These are phyloP conservation scores for Zaprionus ghesquierei DNA, from an alignment of 1,140 invertebrate species.

Conservation along the genomic window DNA sequence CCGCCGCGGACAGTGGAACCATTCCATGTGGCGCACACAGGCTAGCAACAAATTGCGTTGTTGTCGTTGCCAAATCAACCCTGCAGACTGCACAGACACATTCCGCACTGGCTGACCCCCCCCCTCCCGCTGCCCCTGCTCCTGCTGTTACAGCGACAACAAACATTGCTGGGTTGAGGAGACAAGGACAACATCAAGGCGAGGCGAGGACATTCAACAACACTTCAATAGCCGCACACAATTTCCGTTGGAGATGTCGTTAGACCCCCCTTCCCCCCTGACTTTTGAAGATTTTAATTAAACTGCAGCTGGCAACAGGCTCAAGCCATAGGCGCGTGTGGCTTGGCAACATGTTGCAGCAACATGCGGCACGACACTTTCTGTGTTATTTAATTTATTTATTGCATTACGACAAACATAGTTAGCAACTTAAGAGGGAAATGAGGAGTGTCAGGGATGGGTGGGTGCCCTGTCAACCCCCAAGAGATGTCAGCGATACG, in stretches of 20 bases:
- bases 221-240: constrained; percentile 75
- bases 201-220: constrained; percentile 30
- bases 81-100: constrained; percentile 53
- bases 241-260: constrained; percentile 59
- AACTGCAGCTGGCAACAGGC: constrained; percentile 57
- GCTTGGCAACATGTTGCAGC: constrained; percentile 62
- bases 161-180: constrained; percentile 52
- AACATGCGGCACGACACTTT: constrained; percentile 37
- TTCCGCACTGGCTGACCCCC: not conserved
- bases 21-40: constrained; percentile 30
- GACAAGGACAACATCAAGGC: constrained; percentile 51
- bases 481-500: constrained; percentile 39
- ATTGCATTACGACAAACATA: constrained; percentile 64
- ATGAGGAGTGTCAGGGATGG: not conserved
- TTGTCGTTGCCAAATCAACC: constrained; percentile 74
- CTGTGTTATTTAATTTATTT: constrained; percentile 68
- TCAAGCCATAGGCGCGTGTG: too few species aligned
- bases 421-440: constrained; percentile 45
- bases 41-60: constrained; percentile 68
- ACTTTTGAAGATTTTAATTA: constrained; percentile 60
- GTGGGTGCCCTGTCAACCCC: constrained; percentile 31
- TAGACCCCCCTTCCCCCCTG: constrained; percentile 23
- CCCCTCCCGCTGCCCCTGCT: not conserved
- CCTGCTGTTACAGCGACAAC: constrained; percentile 47
- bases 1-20: constrained; percentile 4